A percentile compares a stretch with the other conserved stretches of the same genome.
Evolutionary conservation across 2,797 vertebrate genomes (phyloP).

Genomic region (Crenichthys baileyi): DNA sequence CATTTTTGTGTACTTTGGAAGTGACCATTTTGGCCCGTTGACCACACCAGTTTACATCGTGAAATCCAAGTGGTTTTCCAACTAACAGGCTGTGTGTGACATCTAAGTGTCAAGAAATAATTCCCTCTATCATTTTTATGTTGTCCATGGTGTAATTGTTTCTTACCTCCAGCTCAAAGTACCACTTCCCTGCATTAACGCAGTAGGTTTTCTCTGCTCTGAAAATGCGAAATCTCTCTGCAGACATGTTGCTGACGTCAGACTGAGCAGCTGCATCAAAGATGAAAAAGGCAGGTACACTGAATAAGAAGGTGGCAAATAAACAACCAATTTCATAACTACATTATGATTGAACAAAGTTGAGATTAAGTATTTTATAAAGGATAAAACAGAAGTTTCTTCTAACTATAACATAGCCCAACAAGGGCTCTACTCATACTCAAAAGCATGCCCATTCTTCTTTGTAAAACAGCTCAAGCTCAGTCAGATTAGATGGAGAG

Average conservation of each 20-base stretch:
- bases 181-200: slow-evolving; percentile 92
- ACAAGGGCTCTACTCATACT: not conserved
- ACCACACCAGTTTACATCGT: not conserved
- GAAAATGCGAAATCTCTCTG: slow-evolving; percentile 93
- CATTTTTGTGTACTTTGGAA: too few relatives aligned
- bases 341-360: not conserved
- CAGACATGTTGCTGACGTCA: slow-evolving; percentile 80
- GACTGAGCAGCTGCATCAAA: slow-evolving; percentile 78
- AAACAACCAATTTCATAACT: not conserved
- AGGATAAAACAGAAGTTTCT: not conserved
- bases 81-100: too few relatives aligned
- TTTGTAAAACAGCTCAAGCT: too few relatives aligned
- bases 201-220: slow-evolving; percentile 93
- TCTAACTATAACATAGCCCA: not conserved
- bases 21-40: too few relatives aligned
- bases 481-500: too few relatives aligned
- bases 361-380: not conserved
- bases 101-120: not conserved
- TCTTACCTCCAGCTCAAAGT: slow-evolving; percentile 91
- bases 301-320: not conserved
- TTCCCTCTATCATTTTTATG: not conserved
- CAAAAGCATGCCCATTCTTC: too few relatives aligned
- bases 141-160: not conserved
- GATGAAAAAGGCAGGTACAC: not conserved
- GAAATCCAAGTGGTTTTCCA: too few relatives aligned